Base-by-base conservation (phyloP, 2,797 vertebrate genomes). In the Enteromius unitaeniatus region DNA sequence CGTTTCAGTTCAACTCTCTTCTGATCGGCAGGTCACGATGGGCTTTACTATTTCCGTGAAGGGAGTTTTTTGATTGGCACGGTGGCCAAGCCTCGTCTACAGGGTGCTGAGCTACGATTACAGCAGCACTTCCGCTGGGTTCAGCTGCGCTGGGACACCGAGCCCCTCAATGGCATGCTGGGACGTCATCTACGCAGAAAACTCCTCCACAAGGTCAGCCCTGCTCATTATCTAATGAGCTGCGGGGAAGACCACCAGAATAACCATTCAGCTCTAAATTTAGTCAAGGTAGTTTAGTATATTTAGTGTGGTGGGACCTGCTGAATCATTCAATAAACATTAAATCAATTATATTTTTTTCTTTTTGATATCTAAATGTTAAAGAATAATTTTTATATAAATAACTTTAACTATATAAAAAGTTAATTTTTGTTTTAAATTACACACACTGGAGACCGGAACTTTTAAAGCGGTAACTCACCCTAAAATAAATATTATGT, bases 121-220 rank as follows among this genome's bases (percentile, higher is more conserved):
- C 97, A 99, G 92, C 97, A 98, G 88, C 96, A 99, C 87, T 98
- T 98, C 93, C 96, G 96, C 85, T 99, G 97, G 98, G 96, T 98
- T 55, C 97, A 97, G 6, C 95, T 99, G 45, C 93, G 97, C 75
- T 99, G 97, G 96, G 97, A 99, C 79, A 93, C 95, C 6, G 97
- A 99, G 86, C 97, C 97, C 3, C 95, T 97, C 92, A 93, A 90
- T 23, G 95, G 96, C 85, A 94, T 98, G 88, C 96, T 98, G 88
- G 96, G 93, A 83, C 95, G 96, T 76, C 95, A 96, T 91, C 91
- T 99, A 19, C 94, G 95, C 86, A 95, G 95, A 88, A 97, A 97
- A 90, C 93, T 96, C 70, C 91, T 97, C 45, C 95, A 93, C 70
- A 95, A 97, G 96, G 98, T 99, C 90, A 92, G 89, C 15, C 19